Percentiles rank a stretch among this genome's conserved stretches.
These are phyloP conservation scores for Spinus pinus DNA, from an alignment of 2,797 vertebrate species.

Conservation along the genomic window DNA sequence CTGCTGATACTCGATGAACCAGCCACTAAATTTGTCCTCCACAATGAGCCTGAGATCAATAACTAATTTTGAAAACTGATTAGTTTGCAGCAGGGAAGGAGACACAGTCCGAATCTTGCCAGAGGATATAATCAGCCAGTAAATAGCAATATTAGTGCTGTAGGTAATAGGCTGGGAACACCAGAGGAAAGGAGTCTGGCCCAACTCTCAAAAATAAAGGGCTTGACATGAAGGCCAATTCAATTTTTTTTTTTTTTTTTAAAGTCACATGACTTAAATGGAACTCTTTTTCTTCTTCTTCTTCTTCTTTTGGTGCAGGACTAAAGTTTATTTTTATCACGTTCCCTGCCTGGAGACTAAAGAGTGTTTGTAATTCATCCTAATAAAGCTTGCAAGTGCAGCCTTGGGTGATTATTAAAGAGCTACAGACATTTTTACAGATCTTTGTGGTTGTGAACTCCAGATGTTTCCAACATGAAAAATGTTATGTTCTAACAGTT, in stretches of 20 bases:
- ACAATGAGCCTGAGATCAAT: slow-evolving; percentile 88
- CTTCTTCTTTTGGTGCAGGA: not conserved
- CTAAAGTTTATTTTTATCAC: slow-evolving; percentile 60
- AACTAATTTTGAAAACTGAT: slow-evolving; percentile 99
- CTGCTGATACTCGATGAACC: slow-evolving; percentile 81
- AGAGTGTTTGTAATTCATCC: slow-evolving; percentile 60
- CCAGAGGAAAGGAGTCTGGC: slow-evolving; percentile 38
- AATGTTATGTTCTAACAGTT: slow-evolving; percentile 73
- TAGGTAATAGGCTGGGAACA: slow-evolving; percentile 73
- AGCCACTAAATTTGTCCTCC: slow-evolving; percentile 81
- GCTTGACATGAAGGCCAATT: slow-evolving; percentile 39
- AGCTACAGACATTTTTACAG: slow-evolving; percentile 70
- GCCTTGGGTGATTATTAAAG: slow-evolving; percentile 73
- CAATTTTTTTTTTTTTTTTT: not conserved
- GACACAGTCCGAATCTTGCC: slow-evolving; percentile 85
- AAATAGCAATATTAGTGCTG: slow-evolving; percentile 83
- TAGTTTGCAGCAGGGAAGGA: slow-evolving; percentile 91
- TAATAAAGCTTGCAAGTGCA: slow-evolving; percentile 65
- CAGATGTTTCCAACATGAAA: slow-evolving; percentile 79
- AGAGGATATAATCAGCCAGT: slow-evolving; percentile 94
- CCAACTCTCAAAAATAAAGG: slow-evolving; percentile 51
- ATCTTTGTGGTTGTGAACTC: slow-evolving; percentile 69
- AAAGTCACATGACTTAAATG: slow-evolving; percentile 41
- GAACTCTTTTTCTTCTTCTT: not conserved
- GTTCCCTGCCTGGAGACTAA: slow-evolving; percentile 47